Percentiles rank a stretch among this genome's conserved stretches.
These are phyloP conservation scores for Stichopus chloronotus DNA, from an alignment of 35 echinoderm and acorn worm genomes.

Conservation along the genomic window DNA sequence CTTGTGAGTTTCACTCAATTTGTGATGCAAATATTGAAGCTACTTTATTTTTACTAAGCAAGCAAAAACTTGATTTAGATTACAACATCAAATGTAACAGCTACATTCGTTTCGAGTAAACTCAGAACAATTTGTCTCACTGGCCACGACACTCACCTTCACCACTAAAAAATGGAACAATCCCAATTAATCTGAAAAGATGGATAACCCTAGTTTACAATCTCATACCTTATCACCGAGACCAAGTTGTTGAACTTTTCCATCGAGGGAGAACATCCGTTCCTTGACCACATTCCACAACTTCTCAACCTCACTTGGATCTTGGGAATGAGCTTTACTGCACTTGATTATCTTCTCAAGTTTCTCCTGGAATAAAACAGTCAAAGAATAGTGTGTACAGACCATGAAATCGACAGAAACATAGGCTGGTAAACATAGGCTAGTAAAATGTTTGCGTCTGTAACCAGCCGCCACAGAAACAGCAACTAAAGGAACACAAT, in stretches of 20 bases:
- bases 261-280: constrained; percentile 71
- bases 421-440: background rate
- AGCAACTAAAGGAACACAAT: no score
- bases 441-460: no score
- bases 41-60: background rate
- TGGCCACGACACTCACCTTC: no score
- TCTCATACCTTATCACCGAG: constrained; percentile 84
- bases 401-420: background rate
- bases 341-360: constrained; percentile 72
- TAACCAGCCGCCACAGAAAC: no score
- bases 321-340: constrained; percentile 82
- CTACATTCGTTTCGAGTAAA: no score
- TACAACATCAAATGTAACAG: no score
- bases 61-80: background rate
- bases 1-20: no score
- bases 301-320: constrained; percentile 68
- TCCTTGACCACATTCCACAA: constrained; percentile 63
- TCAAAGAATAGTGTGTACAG: background rate
- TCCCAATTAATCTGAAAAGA: no score
- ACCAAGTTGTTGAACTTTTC: constrained; percentile 81
- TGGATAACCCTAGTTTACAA: background rate
- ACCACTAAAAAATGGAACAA: no score
- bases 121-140: no score
- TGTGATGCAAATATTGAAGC: no score
- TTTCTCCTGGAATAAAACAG: constrained; percentile 69